These are phyloP conservation scores for Platyscapa corneri DNA, from an alignment of 1,140 invertebrate species.

Conservation along the genomic window DNA sequence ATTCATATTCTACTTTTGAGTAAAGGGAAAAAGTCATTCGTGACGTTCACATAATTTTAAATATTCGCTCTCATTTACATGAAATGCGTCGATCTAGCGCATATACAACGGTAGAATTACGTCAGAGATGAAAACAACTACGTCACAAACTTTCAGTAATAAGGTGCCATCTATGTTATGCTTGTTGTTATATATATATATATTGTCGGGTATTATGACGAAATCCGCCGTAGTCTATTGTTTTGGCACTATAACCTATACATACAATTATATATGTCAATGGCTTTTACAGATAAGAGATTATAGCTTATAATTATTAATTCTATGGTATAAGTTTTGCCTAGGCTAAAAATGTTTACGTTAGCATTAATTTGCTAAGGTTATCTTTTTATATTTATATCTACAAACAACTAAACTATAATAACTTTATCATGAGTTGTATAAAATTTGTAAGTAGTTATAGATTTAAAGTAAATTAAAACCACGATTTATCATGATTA, in stretches of 20 bases:
- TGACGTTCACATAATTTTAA: background rate
- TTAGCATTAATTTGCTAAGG: background rate
- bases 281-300: background rate
- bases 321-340: background rate
- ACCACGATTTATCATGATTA: too few relatives aligned
- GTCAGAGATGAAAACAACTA: background rate
- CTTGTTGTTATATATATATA: background rate
- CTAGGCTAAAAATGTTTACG: background rate
- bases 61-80: background rate
- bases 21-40: background rate
- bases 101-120: background rate
- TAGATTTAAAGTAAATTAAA: background rate
- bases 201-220: background rate
- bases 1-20: background rate
- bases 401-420: background rate
- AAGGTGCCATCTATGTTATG: background rate
- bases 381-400: background rate
- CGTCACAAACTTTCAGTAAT: background rate
- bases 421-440: slow-evolving; percentile 49
- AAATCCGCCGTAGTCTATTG: background rate
- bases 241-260: background rate
- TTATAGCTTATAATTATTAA: background rate
- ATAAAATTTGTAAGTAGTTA: slow-evolving; percentile 52
- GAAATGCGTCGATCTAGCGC: background rate
- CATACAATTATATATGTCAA: background rate